phyloP scores from a whole-genome alignment of 2,113 vertebrate species.

The Chionis minor region DNA sequence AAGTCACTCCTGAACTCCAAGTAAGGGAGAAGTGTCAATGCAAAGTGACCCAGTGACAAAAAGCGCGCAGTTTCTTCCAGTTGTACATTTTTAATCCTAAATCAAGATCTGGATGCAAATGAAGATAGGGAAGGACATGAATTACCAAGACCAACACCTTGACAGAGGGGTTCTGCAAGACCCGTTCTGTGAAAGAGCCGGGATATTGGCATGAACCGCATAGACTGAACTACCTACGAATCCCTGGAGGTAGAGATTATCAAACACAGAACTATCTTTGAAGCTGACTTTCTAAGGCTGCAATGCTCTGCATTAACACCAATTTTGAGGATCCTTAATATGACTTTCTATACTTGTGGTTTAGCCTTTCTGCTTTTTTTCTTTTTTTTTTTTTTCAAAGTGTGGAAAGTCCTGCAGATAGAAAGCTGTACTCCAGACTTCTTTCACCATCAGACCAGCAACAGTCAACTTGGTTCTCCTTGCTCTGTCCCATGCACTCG shows the following conservation, averaged over 20 bases:
- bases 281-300: neutral
- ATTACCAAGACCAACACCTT: neutral
- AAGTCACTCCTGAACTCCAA: neutral
- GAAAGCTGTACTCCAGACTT: neutral
- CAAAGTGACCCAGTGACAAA: neutral
- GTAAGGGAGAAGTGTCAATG: neutral
- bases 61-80: neutral
- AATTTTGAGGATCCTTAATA: neutral
- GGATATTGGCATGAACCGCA: neutral
- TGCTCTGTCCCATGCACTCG: neutral
- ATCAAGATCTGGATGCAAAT: neutral
- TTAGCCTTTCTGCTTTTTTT: neutral
- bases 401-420: neutral
- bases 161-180: neutral
- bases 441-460: neutral
- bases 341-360: neutral
- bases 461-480: neutral
- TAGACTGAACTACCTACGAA: neutral
- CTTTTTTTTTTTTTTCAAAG: neutral
- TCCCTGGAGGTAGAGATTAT: neutral
- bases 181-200: neutral
- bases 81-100: neutral
- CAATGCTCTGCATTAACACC: neutral
- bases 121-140: neutral
- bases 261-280: neutral